Evolutionary conservation across 2,888 invertebrate genomes (phyloP).

Genomic region (Eubasilissa splendida): DNA sequence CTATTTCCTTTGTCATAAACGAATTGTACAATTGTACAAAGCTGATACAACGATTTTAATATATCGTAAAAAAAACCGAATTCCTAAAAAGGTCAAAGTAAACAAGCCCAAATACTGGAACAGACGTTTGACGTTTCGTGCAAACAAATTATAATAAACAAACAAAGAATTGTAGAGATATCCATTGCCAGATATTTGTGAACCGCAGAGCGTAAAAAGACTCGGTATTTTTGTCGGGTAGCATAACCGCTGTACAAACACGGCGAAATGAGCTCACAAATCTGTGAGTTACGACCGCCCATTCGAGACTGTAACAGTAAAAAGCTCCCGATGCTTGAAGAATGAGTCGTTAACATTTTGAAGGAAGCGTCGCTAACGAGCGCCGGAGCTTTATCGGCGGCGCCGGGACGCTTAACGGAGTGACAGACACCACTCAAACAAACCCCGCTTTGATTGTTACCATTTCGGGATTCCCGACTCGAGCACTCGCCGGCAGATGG

Average conservation of each 20-base stretch:
- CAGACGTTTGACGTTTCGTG: too few relatives aligned
- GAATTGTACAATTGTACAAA: too few relatives aligned
- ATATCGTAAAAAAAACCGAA: too few relatives aligned
- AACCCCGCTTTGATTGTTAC: conserved; percentile 26
- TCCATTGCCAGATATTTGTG: too few relatives aligned
- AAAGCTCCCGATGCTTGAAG: conserved; percentile 47
- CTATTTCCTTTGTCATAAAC: too few relatives aligned
- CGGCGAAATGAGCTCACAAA: neutral
- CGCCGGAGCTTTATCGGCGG: conserved; percentile 35
- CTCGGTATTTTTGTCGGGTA: neutral
- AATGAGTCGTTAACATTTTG: conserved; percentile 54
- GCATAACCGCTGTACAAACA: conserved; percentile 1
- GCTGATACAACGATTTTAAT: too few relatives aligned
- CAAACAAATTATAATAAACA: too few relatives aligned
- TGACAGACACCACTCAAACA: conserved; percentile 34
- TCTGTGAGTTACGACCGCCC: conserved; percentile 24
- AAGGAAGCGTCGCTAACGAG: conserved; percentile 53
- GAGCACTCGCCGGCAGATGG: conserved; percentile 1
- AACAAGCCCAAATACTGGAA: too few relatives aligned
- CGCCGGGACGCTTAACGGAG: conserved; percentile 21
- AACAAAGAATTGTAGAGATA: too few relatives aligned
- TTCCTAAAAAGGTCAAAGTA: too few relatives aligned
- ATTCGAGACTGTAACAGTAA: conserved; percentile 8
- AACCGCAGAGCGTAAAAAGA: too few relatives aligned
- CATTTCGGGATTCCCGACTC: neutral